Evolutionary conservation across 2,797 vertebrate genomes (phyloP), one percentile per base, ranked within the genome.

Genomic region (Ispidina picta): DNA sequence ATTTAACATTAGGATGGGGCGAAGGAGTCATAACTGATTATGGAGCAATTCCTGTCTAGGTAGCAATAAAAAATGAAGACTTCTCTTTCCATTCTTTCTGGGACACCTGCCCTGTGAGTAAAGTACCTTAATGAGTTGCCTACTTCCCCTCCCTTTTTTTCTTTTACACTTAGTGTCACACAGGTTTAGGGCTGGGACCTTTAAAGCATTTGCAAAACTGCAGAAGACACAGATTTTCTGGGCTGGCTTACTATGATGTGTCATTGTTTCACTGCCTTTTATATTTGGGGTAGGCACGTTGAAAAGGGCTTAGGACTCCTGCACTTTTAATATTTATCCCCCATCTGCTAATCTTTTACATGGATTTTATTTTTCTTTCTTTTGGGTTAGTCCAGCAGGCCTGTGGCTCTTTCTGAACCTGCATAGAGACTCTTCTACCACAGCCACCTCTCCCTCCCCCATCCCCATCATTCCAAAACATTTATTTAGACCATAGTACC

Each of bases 1-100:
- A 59, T 83, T 89, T 56, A 77, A 25, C 18, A 52, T 85, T 77
- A 60, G 66, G 46, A 56, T 60, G 39, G 20, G 33, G 15, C 81
- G 83, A 91, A 74, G 83, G 84, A 92, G n/a, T 90, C 89, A 62
- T 86, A 83, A 89, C 48, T 68, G 60, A 81, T 90, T 59, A 44
- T 2, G 44, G 76, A 83, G 13, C 48, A 86, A 81, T 64, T 89
- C 49, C n/a, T 76, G 44, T 60, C 63, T 75, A 23, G 35, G 56
- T 39, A 63, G 22, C 0, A 1, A 49, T 37, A 49, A 73, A 63
- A 86, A 89, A 41, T 2, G 5, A 73, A 88, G 54, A 15, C 20
- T 82, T 83, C 66, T 89, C 29, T 83, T 83, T 78, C 80, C 12
- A 5, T 63, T 83, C 29, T 56, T 76, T 70, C 65, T 78, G 60